Evolutionary conservation across 1,140 invertebrate genomes (phyloP), one percentile per base, ranked within the genome.

Genomic region (Batillaria attramentaria): DNA sequence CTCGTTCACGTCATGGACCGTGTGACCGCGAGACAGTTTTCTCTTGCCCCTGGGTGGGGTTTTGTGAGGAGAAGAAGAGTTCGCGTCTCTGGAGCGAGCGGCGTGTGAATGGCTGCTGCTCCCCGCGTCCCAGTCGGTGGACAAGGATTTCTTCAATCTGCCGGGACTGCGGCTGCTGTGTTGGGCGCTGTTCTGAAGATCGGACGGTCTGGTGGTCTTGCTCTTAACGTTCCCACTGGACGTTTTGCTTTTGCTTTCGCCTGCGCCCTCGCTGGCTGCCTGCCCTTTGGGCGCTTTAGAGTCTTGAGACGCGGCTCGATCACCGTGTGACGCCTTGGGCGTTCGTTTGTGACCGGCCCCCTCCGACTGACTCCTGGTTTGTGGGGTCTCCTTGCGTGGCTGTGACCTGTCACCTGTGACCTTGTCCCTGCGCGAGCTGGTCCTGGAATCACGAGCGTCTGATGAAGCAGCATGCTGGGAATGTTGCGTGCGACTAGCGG

Each of bases 1-100:
- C 18, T 81, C 80, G 13, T 72, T 54, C 18, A 62, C 65, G n/a
- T 81, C 80, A 37, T 78, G 80, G 33, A 78, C 80, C 33, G 72
- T 75, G n/a, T 77, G 72, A 16, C 80, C 80, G n/a, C 80, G 50
- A 0, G 76, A 57, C 1, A 78, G 65, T 28, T 75, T 81, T 41
- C 75, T 78, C 65, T 77, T 65, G n/a, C 60, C 54, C 37, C 74
- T 35, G 31, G 74, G 35, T 1, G 70, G 76, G 1, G 70, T 81
- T 35, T 62, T 43, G 16, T 69, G 65, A 13, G 65, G 28, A 20
- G 35, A 39, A 28, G 69, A 42, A n/a, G n/a, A 4, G 42, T 31
- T 42, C 3, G 60, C n/a, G n/a, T 20, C 31, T 37, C 39, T 65
- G 43, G 28, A 18, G n/a, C 20, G 41, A 13, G 10, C 20, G n/a